Evolutionary conservation across 2,888 invertebrate species (phyloP).

Genomic region (Caenorhabditis becei): DNA sequence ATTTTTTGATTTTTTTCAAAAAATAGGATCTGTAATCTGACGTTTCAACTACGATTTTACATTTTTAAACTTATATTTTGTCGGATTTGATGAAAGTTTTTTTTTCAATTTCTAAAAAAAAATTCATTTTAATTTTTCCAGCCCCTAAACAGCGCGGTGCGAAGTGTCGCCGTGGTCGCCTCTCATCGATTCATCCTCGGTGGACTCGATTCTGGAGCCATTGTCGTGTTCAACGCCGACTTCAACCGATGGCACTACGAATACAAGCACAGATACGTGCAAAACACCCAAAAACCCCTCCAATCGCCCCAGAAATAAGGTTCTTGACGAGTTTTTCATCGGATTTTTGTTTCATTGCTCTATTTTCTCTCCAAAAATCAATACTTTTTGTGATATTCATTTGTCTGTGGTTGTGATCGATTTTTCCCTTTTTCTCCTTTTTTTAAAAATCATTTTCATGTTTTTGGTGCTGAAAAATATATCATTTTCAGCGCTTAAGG

Average conservation of each 20-base stretch:
- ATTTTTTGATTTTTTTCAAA: no score
- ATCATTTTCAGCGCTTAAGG: constrained; percentile 2
- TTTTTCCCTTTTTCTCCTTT: background rate
- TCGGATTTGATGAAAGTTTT: constrained; percentile 6
- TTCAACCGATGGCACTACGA: constrained; percentile 88
- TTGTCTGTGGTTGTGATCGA: constrained; percentile 40
- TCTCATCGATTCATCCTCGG: constrained; percentile 98
- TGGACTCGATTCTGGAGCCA: constrained; percentile 96
- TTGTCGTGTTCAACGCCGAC: constrained; percentile 99
- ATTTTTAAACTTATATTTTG: no score
- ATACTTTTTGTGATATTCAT: constrained; percentile 36
- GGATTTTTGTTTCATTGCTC: no score
- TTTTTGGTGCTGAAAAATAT: background rate
- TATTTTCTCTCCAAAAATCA: no score
- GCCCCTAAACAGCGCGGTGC: constrained; percentile 76
- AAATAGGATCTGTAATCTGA: no score
- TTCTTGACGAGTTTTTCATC: background rate
- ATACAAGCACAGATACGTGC: constrained; percentile 76
- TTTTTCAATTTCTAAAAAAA: background rate
- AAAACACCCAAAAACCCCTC: constrained; percentile 20
- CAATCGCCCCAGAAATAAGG: constrained; percentile 27
- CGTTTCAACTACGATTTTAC: no score
- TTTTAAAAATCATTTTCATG: background rate
- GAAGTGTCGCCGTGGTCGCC: constrained; percentile 94
- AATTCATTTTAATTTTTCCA: constrained; percentile 36